Conservation (phyloP, 2,888 invertebrate genomes). For the Lithodes maja region DNA sequence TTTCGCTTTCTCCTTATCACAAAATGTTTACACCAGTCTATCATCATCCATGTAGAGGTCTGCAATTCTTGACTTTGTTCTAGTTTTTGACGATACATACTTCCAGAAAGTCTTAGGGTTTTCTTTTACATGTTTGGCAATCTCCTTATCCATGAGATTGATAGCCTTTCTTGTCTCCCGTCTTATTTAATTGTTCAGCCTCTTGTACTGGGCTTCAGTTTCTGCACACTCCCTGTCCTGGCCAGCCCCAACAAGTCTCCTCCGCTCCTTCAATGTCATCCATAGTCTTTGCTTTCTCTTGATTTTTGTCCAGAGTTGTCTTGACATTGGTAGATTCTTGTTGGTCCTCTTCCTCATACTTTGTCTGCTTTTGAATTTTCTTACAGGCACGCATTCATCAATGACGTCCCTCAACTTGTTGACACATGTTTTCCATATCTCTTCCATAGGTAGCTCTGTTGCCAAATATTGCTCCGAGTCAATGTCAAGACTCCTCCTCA, state of each 20-base stretch:
- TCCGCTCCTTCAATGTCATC: conserved; percentile 1
- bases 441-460: background rate
- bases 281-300: conserved; percentile 38
- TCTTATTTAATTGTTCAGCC: conserved; percentile 42
- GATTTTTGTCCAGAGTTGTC: conserved; percentile 34
- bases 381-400: conserved; percentile 1
- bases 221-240: background rate
- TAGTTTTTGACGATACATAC: conserved; percentile 38
- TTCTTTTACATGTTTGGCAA: too few relatives aligned
- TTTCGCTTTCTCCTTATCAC: conserved; percentile 35
- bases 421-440: background rate
- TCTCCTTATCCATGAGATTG: conserved; percentile 25
- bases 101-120: conserved; percentile 43
- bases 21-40: background rate
- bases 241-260: background rate
- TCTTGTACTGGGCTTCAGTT: conserved; percentile 23
- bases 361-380: background rate
- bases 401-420: background rate
- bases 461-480: conserved; percentile 9
- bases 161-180: conserved; percentile 28
- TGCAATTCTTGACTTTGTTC: conserved; percentile 36
- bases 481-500: conserved; percentile 7
- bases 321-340: conserved; percentile 26
- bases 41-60: conserved; percentile 35
- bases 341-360: conserved; percentile 35